Evolutionary conservation across 30 jellyfish, hydroid and myxozoan species (phyloP).

Genomic region (Aurelia coerulea): DNA sequence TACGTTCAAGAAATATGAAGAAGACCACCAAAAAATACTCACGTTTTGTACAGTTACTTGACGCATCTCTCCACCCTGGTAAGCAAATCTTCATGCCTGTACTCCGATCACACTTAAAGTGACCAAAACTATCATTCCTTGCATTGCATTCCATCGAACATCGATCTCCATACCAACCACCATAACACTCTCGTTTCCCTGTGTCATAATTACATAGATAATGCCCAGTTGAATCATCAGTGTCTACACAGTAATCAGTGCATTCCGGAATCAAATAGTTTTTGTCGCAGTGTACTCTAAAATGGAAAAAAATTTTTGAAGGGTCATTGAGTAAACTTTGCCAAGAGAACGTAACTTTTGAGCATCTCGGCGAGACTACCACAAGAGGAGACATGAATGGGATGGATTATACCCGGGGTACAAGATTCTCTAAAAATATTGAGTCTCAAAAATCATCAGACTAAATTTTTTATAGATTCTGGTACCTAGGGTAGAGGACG

Average conservation of each 20-base stretch:
- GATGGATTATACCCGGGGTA: no score
- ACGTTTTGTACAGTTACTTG: slow-evolving; percentile 64
- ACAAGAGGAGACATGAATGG: no score
- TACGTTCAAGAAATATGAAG: neutral
- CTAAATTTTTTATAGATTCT: no score
- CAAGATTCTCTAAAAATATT: no score
- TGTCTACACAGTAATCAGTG: slow-evolving; percentile 61
- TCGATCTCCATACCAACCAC: slow-evolving; percentile 71
- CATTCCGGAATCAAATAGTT: slow-evolving; percentile 68
- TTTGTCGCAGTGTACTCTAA: slow-evolving; percentile 53
- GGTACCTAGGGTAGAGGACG: no score
- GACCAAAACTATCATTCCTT: slow-evolving; percentile 64
- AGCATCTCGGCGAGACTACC: neutral
- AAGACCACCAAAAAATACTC: neutral
- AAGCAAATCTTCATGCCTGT: slow-evolving; percentile 64
- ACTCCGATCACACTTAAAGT: slow-evolving; percentile 43
- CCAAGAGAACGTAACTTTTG: neutral
- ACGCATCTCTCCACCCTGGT: slow-evolving; percentile 67
- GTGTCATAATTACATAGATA: slow-evolving; percentile 53
- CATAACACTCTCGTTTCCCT: slow-evolving; percentile 59
- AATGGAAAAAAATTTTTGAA: neutral
- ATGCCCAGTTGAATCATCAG: slow-evolving; percentile 62
- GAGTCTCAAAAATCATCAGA: no score
- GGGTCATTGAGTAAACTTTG: neutral
- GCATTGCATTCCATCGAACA: slow-evolving; percentile 41